Conservation (phyloP, 2,113 vertebrate genomes). For the Poecile atricapillus region DNA sequence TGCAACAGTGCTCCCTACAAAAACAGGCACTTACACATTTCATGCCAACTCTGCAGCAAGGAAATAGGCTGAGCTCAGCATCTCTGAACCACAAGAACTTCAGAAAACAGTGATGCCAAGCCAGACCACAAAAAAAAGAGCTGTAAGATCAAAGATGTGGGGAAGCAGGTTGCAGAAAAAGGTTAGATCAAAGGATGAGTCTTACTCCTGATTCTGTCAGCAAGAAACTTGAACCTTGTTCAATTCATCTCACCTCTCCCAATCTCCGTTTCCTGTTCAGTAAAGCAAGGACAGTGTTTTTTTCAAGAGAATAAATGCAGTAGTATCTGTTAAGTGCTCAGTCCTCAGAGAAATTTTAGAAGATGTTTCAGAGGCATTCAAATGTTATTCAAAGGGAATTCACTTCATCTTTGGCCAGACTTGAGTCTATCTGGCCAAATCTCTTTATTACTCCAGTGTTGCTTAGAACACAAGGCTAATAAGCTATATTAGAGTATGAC, state of each 20-base stretch:
- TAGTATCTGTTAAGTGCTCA: background rate
- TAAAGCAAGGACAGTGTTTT: background rate
- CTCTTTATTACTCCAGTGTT: background rate
- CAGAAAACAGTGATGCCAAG: background rate
- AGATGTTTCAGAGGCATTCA: background rate
- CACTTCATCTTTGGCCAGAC: background rate
- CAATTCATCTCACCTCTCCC: background rate
- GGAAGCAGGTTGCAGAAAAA: background rate
- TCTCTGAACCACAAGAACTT: background rate
- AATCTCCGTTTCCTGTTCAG: background rate
- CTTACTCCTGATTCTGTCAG: conserved; percentile 2
- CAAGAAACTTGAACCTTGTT: background rate
- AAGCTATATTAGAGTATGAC: background rate
- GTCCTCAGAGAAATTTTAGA: background rate
- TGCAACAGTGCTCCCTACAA: background rate
- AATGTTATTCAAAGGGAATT: background rate
- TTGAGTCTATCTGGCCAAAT: background rate
- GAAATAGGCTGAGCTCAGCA: background rate
- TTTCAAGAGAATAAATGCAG: background rate
- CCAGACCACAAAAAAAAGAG: conserved; percentile 30
- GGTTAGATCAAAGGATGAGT: conserved; percentile 25
- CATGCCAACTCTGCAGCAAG: background rate
- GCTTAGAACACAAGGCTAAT: background rate
- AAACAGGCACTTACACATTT: background rate
- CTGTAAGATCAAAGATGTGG: conserved; percentile 14